Evolutionary conservation across 2,888 invertebrate species (phyloP).

Genomic region (Megamerina dolium): DNA sequence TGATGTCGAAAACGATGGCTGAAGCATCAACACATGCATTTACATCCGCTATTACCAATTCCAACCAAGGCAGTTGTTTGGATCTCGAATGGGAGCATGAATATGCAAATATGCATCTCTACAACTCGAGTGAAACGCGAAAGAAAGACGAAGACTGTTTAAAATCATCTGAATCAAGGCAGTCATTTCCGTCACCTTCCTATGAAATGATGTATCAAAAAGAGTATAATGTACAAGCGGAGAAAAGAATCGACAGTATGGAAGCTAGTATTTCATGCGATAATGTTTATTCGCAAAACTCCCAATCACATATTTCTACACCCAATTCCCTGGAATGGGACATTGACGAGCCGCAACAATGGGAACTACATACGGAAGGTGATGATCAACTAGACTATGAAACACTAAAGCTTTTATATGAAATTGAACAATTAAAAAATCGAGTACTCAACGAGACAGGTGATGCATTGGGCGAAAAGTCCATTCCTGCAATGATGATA

Average conservation of each 20-base stretch:
- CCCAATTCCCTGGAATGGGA: slow-evolving; percentile 68
- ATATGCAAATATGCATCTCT: slow-evolving; percentile 31
- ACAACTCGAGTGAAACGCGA: slow-evolving; percentile 10
- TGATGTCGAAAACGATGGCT: slow-evolving; percentile 40
- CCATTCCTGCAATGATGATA: no score
- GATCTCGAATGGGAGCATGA: slow-evolving; percentile 70
- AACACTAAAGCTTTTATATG: slow-evolving; percentile 59
- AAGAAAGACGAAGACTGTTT: slow-evolving; percentile 15
- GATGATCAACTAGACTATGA: slow-evolving; percentile 57
- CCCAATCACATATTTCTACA: slow-evolving; percentile 59
- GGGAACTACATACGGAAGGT: slow-evolving; percentile 43
- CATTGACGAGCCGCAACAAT: slow-evolving; percentile 52
- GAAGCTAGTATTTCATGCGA: slow-evolving; percentile 4
- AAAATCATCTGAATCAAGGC: slow-evolving; percentile 13
- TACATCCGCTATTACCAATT: slow-evolving; percentile 33
- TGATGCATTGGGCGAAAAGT: slow-evolving; percentile 37
- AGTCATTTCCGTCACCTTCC: slow-evolving; percentile 19
- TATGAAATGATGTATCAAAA: not conserved
- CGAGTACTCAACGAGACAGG: slow-evolving; percentile 63
- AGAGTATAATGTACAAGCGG: not conserved
- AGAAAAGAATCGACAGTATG: slow-evolving; percentile 4
- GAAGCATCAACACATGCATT: slow-evolving; percentile 38
- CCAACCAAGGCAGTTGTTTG: slow-evolving; percentile 61
- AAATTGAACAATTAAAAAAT: slow-evolving; percentile 62
- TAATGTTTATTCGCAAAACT: slow-evolving; percentile 43